Percentiles rank a stretch among this genome's conserved stretches.
phyloP scores from a whole-genome alignment of 2,888 invertebrate species.

The Papilio elwesi region DNA sequence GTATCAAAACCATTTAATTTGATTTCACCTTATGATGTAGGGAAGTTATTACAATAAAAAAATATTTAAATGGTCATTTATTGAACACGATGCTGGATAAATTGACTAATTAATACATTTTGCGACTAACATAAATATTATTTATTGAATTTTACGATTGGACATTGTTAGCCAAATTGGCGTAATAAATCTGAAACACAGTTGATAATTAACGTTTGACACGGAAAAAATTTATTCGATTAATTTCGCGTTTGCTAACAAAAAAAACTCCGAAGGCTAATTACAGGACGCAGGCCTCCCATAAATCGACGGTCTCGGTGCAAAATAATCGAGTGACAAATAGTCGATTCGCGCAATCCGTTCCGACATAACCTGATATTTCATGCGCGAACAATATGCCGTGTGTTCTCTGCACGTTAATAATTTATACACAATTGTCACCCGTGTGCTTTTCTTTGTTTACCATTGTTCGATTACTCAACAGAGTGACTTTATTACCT shows the following conservation, averaged over 20 bases:
- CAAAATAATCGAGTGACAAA: conserved; percentile 39
- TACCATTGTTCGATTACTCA: neutral
- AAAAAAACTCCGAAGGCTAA: conserved; percentile 26
- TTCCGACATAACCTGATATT: conserved; percentile 40
- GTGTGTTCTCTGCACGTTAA: conserved; percentile 22
- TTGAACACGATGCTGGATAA: neutral
- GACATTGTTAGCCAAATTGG: conserved; percentile 31
- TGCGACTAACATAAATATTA: conserved; percentile 19
- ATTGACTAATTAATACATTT: conserved; percentile 25
- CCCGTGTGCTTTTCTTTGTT: conserved; percentile 29
- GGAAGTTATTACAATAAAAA: no score
- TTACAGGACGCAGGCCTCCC: conserved; percentile 24
- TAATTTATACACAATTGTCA: conserved; percentile 39
- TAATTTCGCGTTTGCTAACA: conserved; percentile 33
- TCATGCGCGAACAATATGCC: neutral
- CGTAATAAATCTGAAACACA: conserved; percentile 28
- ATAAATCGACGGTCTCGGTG: conserved; percentile 28
- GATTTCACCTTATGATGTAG: no score
- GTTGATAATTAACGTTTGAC: conserved; percentile 31
- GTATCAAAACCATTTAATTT: no score
- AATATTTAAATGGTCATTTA: no score
- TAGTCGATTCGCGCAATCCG: conserved; percentile 31
- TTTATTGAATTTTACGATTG: conserved; percentile 24
- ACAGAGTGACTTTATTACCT: neutral
- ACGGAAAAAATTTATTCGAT: conserved; percentile 32